Conservation (phyloP, 23 tunicate genomes). For the Aplidium turbinatum region DNA sequence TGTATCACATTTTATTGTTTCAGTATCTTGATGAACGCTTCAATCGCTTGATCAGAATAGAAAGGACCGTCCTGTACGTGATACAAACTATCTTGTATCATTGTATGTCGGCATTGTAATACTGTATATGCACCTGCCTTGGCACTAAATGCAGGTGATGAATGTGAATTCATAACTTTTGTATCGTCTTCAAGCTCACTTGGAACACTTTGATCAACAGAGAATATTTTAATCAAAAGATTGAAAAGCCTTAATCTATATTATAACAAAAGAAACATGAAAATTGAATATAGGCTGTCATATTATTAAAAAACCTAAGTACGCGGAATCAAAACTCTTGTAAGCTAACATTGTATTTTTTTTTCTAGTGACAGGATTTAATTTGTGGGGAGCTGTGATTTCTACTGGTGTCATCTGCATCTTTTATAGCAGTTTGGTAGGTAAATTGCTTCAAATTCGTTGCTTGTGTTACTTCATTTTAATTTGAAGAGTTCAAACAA, state of each 20-base stretch:
- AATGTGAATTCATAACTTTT: background rate
- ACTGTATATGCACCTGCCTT: slow-evolving; percentile 61
- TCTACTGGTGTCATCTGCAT: slow-evolving; percentile 56
- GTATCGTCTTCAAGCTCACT: too few relatives aligned
- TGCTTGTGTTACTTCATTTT: background rate
- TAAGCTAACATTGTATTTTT: background rate
- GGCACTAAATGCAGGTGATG: slow-evolving; percentile 51
- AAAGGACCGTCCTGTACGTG: slow-evolving; percentile 34
- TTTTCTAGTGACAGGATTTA: slow-evolving; percentile 42
- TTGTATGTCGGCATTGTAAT: slow-evolving; percentile 59
- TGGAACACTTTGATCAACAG: too few relatives aligned
- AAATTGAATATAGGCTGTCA: too few relatives aligned
- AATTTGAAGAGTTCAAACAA: background rate
- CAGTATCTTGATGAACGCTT: slow-evolving; percentile 4
- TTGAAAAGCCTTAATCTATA: too few relatives aligned
- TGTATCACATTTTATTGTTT: too few relatives aligned
- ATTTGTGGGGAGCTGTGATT: slow-evolving; percentile 55
- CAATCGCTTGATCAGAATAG: slow-evolving; percentile 45
- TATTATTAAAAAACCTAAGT: too few relatives aligned
- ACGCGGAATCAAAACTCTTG: too few relatives aligned
- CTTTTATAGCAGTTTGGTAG: slow-evolving; percentile 36
- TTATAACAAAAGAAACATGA: too few relatives aligned
- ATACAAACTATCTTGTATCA: slow-evolving; percentile 35
- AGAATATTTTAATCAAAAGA: too few relatives aligned
- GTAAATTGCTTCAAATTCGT: background rate